Evolutionary conservation across 2,797 vertebrate genomes (phyloP).

Genomic region (Melanogrammus aeglefinus): DNA sequence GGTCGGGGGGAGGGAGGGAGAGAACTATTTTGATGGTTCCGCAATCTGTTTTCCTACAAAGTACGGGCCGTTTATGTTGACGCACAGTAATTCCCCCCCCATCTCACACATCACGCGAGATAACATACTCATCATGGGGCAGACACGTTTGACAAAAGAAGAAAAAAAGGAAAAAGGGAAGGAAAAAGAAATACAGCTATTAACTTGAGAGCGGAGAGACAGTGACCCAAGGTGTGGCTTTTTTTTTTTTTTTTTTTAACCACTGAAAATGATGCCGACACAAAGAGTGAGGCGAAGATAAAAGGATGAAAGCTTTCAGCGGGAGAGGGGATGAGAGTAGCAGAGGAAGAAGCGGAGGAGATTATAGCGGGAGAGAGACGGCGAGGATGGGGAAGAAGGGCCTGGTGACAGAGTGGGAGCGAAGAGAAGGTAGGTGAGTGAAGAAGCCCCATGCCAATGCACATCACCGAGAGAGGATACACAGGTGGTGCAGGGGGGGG

Average conservation of each 20-base stretch:
- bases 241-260: background rate
- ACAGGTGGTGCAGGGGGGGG: background rate
- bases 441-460: background rate
- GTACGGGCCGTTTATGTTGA: background rate
- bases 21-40: too few species aligned
- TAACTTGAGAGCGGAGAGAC: background rate
- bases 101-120: background rate
- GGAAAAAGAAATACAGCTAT: background rate
- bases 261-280: background rate
- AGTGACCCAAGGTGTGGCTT: background rate
- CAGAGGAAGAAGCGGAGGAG: background rate
- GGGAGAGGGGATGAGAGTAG: constrained; percentile 1
- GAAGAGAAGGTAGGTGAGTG: background rate
- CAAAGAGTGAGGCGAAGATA: background rate
- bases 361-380: constrained; percentile 5
- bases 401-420: background rate
- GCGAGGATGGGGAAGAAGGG: background rate
- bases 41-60: background rate
- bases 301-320: background rate
- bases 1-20: background rate
- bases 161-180: background rate
- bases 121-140: background rate
- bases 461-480: background rate
- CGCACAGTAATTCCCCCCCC: background rate
- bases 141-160: background rate